phyloP scores from a whole-genome alignment of 2,888 invertebrate species.

The Neoscelio sp. region DNA sequence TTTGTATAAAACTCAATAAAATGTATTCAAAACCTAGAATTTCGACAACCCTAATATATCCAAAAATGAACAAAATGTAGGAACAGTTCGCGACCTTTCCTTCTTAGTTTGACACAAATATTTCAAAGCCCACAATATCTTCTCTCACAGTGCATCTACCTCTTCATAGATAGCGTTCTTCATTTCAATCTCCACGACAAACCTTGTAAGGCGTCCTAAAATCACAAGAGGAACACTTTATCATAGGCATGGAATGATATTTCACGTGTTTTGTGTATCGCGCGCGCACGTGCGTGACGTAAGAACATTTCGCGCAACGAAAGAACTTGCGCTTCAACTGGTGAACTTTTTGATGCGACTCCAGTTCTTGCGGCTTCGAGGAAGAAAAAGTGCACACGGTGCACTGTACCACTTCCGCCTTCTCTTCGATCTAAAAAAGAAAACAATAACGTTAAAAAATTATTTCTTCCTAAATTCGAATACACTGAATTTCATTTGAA shows the following conservation, averaged over 20 bases:
- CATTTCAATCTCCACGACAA: too few species aligned
- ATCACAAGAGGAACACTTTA: slow-evolving; percentile 96
- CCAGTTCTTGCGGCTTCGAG: slow-evolving; percentile 86
- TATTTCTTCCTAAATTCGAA: too few species aligned
- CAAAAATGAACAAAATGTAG: slow-evolving; percentile 13
- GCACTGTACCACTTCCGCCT: slow-evolving; percentile 80
- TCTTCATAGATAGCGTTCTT: too few species aligned
- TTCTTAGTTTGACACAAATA: too few species aligned
- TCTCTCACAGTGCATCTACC: too few species aligned
- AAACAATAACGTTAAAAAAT: slow-evolving; percentile 28
- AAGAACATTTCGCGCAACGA: slow-evolving; percentile 95
- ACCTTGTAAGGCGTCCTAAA: slow-evolving; percentile 91
- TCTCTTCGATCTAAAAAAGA: slow-evolving; percentile 13
- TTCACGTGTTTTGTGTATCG: slow-evolving; percentile 96
- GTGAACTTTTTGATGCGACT: slow-evolving; percentile 89
- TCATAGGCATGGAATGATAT: slow-evolving; percentile 97
- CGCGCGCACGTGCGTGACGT: slow-evolving; percentile 95
- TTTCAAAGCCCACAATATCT: too few species aligned
- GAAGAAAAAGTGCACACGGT: slow-evolving; percentile 89
- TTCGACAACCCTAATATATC: too few species aligned
- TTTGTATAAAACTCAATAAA: too few species aligned
- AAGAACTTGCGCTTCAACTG: slow-evolving; percentile 92
- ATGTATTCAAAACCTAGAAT: too few species aligned
- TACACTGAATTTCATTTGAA: too few species aligned
- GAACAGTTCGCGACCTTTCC: too few species aligned